phyloP scores from a whole-genome alignment of 2,888 invertebrate genomes.

The Zhengitettix transpicula region DNA sequence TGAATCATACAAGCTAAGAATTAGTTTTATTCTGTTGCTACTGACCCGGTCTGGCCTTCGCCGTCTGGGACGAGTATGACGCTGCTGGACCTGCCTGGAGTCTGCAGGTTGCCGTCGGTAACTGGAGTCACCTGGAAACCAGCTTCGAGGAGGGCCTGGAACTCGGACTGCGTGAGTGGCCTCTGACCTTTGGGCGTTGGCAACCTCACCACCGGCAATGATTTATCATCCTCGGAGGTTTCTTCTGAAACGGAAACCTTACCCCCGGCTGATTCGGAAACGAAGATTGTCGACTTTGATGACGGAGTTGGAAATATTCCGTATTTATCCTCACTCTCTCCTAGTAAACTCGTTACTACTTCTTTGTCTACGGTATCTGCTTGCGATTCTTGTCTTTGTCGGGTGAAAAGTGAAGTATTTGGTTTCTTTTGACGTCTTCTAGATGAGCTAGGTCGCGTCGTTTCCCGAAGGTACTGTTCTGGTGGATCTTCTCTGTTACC shows the following conservation, averaged over 20 bases:
- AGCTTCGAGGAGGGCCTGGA: conserved; percentile 11
- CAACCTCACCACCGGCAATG: conserved; percentile 10
- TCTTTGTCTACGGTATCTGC: neutral
- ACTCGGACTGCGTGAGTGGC: conserved; percentile 12
- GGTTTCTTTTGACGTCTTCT: too few species aligned
- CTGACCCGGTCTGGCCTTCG: too few species aligned
- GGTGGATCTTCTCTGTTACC: neutral
- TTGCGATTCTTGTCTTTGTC: neutral
- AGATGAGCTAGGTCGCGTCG: conserved; percentile 1
- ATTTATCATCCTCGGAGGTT: neutral
- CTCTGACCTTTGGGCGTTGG: conserved; percentile 13
- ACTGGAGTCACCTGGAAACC: conserved; percentile 12
- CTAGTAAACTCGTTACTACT: neutral
- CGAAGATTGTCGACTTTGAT: conserved; percentile 10
- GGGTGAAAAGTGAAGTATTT: neutral
- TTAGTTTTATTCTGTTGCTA: too few species aligned
- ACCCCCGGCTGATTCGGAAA: conserved; percentile 3
- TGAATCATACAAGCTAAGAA: too few species aligned
- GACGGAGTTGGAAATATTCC: neutral
- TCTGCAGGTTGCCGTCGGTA: neutral
- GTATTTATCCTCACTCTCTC: neutral
- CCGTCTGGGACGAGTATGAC: too few species aligned
- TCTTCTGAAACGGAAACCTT: neutral
- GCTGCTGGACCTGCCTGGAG: neutral
- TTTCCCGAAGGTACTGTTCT: conserved; percentile 10